Evolutionary conservation across 2,888 invertebrate species (phyloP).

Genomic region (Drosophila setosimentum): DNA sequence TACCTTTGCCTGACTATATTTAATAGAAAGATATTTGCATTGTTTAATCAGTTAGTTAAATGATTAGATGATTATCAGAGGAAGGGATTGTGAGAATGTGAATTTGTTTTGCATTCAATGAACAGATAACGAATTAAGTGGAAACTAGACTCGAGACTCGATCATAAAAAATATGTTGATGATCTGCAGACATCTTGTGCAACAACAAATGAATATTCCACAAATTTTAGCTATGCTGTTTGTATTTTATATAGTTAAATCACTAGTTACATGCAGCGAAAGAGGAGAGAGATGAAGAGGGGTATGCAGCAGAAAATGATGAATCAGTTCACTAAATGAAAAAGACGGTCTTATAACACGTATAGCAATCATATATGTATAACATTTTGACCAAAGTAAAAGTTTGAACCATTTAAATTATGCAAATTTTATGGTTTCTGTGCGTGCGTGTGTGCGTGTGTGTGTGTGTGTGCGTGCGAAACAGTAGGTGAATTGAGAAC

Average conservation of each 20-base stretch:
- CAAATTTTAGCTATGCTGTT: background rate
- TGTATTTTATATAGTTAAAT: background rate
- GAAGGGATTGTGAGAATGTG: background rate
- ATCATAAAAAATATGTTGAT: background rate
- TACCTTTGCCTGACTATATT: too few relatives aligned
- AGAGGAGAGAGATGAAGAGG: background rate
- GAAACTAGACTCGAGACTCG: background rate
- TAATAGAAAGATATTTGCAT: too few relatives aligned
- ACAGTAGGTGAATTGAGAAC: conserved; percentile 51
- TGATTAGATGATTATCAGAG: background rate
- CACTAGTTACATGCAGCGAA: background rate
- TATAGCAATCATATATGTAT: conserved; percentile 27
- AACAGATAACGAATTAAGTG: background rate
- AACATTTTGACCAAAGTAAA: conserved; percentile 53
- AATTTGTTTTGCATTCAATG: too few relatives aligned
- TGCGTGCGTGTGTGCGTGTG: conserved; percentile 11
- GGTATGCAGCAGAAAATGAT: background rate
- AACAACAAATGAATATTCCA: background rate
- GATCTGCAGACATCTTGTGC: background rate
- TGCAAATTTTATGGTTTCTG: conserved; percentile 45
- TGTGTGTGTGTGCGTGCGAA: conserved; percentile 6
- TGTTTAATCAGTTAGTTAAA: background rate
- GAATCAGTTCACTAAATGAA: conserved; percentile 6
- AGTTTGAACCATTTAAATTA: conserved; percentile 44
- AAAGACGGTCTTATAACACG: conserved; percentile 13